Base-by-base conservation (phyloP, 2,113 vertebrate species). In the Microtus pennsylvanicus region DNA sequence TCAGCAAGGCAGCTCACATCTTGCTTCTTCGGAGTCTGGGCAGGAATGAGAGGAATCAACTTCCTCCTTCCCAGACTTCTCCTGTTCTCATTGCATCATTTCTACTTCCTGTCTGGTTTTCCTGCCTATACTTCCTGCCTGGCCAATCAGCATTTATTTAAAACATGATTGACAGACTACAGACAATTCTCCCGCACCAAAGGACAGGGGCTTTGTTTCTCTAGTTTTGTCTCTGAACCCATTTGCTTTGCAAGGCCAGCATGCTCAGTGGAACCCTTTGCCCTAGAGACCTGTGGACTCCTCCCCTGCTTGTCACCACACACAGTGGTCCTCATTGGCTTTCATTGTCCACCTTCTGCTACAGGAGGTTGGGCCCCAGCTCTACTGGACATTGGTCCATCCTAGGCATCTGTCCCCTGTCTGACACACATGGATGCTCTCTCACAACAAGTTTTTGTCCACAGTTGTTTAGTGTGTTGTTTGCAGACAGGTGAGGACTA, bases 261-360 rank as follows among this genome's bases (percentile, higher is more conserved):
- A 11, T 13, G 28, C 10, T 52, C 17, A 12, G 1, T 1, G 38
- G 10, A 35, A 19, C 12, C 28, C 30, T 22, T 13, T 85, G 30
- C 30, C 5, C 21, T 63, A 10, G 50, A 26, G 0, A 35, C 58
- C 28, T 0, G 1, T 67, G 12, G 0, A 5, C 2, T 0, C 6
- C 47, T 30, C 16, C 12, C 9, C 4, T 90, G 67, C 75, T 52
- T 16, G 2, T 13, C n/a, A 7, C 35, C 6, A 3, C 50, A 61
- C 74, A 75, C 22, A 45, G 0, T 45, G 67, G 13, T n/a, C 7
- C 26, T 69, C 35, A 22, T 2, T 69, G 38, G 33, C 21, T 83
- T 24, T 5, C 35, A 55, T 63, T 2, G 47, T 52, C 9, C 0
- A 1, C 17, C 83, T 88, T 75, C 21, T 55, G 35, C 45, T 67